These are phyloP conservation scores for Hippocampus comes DNA, from an alignment of 2,113 vertebrate genomes.

Conservation along the genomic window DNA sequence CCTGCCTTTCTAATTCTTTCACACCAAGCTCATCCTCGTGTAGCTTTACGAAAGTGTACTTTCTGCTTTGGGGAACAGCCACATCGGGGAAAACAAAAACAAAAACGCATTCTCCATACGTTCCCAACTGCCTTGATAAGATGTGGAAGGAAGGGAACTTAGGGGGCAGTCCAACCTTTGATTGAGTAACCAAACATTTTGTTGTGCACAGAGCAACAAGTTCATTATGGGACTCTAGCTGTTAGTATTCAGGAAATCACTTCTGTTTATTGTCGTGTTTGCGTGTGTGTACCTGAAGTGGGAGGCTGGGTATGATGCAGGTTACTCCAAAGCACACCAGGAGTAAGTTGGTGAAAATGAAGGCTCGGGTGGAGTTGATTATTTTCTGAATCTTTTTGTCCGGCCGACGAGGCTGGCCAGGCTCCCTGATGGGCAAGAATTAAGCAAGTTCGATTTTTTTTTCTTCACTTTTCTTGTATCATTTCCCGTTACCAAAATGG, in stretches of 20 bases:
- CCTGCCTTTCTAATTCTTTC: not conserved
- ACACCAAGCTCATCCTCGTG: not conserved
- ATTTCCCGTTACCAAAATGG: no score
- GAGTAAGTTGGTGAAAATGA: slow-evolving; percentile 92
- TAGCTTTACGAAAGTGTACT: no score
- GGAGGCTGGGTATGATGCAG: slow-evolving; percentile 85
- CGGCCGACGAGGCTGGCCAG: slow-evolving; percentile 78
- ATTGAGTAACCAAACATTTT: not conserved
- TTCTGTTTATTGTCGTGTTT: not conserved
- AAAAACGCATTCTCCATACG: not conserved
- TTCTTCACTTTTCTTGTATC: not conserved
- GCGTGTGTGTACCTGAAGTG: slow-evolving; percentile 77
- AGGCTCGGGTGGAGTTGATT: slow-evolving; percentile 86
- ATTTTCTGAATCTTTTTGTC: slow-evolving; percentile 91
- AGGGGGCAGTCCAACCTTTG: not conserved
- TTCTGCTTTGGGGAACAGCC: no score
- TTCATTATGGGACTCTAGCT: not conserved
- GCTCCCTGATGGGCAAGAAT: slow-evolving; percentile 65
- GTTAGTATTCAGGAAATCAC: not conserved
- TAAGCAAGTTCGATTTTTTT: not conserved
- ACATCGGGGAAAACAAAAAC: not conserved
- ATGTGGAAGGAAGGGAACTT: not conserved
- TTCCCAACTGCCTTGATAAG: not conserved
- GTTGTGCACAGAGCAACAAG: not conserved
- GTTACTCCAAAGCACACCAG: slow-evolving; percentile 90